Evolutionary conservation across 2,797 vertebrate species (phyloP), one percentile per base, ranked within the genome.

Genomic region (Lepus townsendii): DNA sequence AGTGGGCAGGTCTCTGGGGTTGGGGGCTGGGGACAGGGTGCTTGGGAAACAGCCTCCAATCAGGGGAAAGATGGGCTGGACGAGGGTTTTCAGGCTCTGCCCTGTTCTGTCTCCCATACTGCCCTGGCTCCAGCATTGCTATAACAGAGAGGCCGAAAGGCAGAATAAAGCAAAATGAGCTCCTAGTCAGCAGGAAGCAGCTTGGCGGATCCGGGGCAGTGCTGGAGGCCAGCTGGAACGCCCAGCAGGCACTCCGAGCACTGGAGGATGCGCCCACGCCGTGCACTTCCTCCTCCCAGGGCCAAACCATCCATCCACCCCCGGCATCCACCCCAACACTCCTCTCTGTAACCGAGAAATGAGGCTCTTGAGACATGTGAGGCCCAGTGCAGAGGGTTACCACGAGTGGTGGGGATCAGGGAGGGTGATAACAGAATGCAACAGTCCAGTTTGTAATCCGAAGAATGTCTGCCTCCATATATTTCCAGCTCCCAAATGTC

Each of bases 1-100:
- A 35, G 16, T 73, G 71, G 9, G 65, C 62, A 24, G 30, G 52
- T 4, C 5, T 22, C 62, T 12, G 38, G 54, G 19, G 38, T 73
- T 47, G 73, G 71, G 13, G 20, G 12, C 0, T 62, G 16, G 66
- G 3, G 32, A 0, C 10, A 26, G 22, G 30, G 22, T 0, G 7
- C 20, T 0, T 35, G 5, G 32, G 30, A 69, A 12, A 57, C 1
- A 73, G 30, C 27, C 9, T 79, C 9, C 24, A 54, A 57, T 19
- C 16, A 13, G 62, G 2, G 0, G 62, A 8, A 50, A 35, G 10
- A 22, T 5, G 35, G 38, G 1, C 47, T 84, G 54, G 17, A 50
- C 76, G 77, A 27, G 14, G 32, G 24, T 22, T 47, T 72, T n/a
- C 32, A 26, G 19, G 19, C 11, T 27, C 0, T 35, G 17, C n/a